Percentiles rank a stretch among this genome's conserved stretches.
phyloP scores from a whole-genome alignment of 2,113 vertebrate genomes.

The Conger conger region DNA sequence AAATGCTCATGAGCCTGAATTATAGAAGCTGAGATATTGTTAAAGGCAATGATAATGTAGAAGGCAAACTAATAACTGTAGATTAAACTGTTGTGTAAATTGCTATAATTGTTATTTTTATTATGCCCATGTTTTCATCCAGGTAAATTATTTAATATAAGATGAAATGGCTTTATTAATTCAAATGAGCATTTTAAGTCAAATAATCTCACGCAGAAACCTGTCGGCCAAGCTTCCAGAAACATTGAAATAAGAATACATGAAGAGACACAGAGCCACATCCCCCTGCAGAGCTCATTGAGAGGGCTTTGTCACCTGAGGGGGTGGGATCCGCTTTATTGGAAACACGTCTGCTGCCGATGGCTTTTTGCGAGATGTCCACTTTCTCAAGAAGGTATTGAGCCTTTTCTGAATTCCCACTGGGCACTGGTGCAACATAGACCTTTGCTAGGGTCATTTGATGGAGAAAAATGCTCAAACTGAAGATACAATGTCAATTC shows the following conservation, averaged over 20 bases:
- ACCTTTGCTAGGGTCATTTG: neutral
- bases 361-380: neutral
- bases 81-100: too few species aligned
- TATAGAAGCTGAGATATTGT: too few species aligned
- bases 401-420: neutral
- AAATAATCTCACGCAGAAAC: too few species aligned
- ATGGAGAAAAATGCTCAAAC: constrained; percentile 42
- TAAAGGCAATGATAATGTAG: too few species aligned
- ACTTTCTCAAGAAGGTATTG: neutral
- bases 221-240: too few species aligned
- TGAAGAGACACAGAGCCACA: neutral
- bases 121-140: too few species aligned
- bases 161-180: neutral
- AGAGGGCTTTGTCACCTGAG: neutral
- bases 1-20: too few species aligned
- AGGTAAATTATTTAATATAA: neutral
- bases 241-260: too few species aligned
- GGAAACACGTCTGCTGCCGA: neutral
- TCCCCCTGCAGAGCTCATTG: neutral
- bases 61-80: too few species aligned
- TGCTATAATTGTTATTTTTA: too few species aligned
- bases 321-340: neutral
- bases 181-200: neutral
- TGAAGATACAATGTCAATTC: constrained; percentile 62
- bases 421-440: neutral